phyloP scores from a whole-genome alignment of 2,888 invertebrate genomes.

The Blastobasis lacticolella region DNA sequence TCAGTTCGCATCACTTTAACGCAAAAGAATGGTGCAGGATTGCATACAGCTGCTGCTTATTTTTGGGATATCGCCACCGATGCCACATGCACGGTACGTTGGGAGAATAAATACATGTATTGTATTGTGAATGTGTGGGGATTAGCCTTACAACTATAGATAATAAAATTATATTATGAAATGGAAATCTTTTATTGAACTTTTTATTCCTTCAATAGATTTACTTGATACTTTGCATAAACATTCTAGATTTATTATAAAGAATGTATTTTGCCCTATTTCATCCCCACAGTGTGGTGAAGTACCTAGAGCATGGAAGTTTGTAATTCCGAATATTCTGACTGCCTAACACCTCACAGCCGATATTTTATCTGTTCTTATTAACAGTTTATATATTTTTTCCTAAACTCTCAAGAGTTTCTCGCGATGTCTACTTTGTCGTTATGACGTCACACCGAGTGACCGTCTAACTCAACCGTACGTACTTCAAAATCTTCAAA shows the following conservation, averaged over 20 bases:
- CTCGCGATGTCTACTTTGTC: too few relatives aligned
- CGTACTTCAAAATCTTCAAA: too few relatives aligned
- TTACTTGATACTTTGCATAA: background rate
- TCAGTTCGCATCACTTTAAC: conserved; percentile 87
- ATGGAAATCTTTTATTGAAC: background rate
- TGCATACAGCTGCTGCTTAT: conserved; percentile 88
- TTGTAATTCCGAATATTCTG: too few relatives aligned
- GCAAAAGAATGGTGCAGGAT: conserved; percentile 88
- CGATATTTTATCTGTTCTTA: too few relatives aligned
- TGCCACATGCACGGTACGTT: conserved; percentile 86
- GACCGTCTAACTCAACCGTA: too few relatives aligned
- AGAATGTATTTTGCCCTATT: too few relatives aligned
- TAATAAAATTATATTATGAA: background rate
- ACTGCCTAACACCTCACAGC: too few relatives aligned
- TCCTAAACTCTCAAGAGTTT: too few relatives aligned
- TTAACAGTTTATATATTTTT: too few relatives aligned
- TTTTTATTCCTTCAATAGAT: background rate
- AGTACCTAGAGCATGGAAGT: too few relatives aligned
- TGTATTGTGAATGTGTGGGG: conserved; percentile 89
- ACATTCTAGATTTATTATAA: background rate
- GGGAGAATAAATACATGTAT: conserved; percentile 92
- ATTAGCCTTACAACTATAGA: conserved; percentile 68
- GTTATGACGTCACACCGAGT: too few relatives aligned
- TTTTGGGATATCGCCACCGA: conserved; percentile 89
- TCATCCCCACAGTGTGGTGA: too few relatives aligned